These are phyloP conservation scores for Lasioglossum baleicum DNA, from an alignment of 1,140 invertebrate genomes.

Conservation along the genomic window DNA sequence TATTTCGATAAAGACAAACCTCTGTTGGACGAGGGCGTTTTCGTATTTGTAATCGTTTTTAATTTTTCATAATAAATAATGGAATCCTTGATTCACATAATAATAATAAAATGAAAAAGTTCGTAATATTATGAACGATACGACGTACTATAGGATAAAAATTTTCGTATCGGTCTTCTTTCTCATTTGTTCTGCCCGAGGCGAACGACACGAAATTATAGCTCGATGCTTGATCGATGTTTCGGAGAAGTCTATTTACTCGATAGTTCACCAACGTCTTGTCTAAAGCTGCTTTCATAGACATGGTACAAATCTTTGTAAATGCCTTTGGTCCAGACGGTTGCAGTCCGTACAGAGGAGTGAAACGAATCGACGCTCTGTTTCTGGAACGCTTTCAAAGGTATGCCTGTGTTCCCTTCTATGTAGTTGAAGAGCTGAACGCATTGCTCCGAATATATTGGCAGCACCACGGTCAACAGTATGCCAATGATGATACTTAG, in stretches of 20 bases:
- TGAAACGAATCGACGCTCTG: slow-evolving; percentile 50
- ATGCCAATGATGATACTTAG: slow-evolving; percentile 41
- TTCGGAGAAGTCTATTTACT: background rate
- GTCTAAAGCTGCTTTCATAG: slow-evolving; percentile 55
- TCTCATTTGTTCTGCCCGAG: too few relatives aligned
- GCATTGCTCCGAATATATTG: slow-evolving; percentile 57
- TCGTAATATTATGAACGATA: too few relatives aligned
- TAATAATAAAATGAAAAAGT: too few relatives aligned
- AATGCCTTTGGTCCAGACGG: slow-evolving; percentile 47
- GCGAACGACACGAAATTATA: too few relatives aligned
- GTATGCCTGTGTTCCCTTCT: slow-evolving; percentile 62
- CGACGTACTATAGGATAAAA: too few relatives aligned
- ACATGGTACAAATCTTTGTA: slow-evolving; percentile 49
- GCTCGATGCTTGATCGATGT: too few relatives aligned
- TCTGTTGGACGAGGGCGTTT: background rate
- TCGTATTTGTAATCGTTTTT: slow-evolving; percentile 14
- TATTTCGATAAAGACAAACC: background rate
- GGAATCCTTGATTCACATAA: background rate
- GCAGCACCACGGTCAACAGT: slow-evolving; percentile 54
- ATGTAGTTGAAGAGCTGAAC: slow-evolving; percentile 62
- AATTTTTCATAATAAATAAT: slow-evolving; percentile 22
- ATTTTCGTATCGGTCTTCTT: too few relatives aligned
- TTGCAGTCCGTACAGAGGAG: slow-evolving; percentile 32
- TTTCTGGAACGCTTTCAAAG: slow-evolving; percentile 65
- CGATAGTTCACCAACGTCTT: background rate